Conservation (phyloP, 2,113 vertebrate species). For the Talpa occidentalis region DNA sequence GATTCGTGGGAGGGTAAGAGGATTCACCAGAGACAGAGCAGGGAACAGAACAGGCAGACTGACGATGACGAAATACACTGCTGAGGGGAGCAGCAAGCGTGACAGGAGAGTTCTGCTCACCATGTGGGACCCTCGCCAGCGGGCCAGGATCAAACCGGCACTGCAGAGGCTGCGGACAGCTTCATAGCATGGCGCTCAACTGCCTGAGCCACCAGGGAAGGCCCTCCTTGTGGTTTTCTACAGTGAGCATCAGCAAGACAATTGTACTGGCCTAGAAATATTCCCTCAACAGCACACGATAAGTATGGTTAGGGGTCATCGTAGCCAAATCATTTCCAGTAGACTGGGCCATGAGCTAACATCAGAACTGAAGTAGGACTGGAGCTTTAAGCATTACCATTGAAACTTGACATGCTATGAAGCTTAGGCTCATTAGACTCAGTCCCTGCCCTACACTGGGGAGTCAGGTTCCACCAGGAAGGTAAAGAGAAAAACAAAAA, state of each 20-base stretch:
- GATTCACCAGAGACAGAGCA: too few relatives aligned
- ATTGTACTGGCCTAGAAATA: not conserved
- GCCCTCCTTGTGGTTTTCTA: not conserved
- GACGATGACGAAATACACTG: too few relatives aligned
- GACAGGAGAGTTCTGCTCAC: too few relatives aligned
- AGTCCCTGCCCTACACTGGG: conserved; percentile 18
- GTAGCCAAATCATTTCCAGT: not conserved
- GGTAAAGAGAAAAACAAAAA: conserved; percentile 65
- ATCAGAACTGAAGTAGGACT: not conserved
- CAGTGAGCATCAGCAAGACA: not conserved
- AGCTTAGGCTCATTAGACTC: conserved; percentile 57
- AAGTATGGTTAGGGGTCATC: not conserved
- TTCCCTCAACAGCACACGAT: not conserved
- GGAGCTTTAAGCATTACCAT: not conserved
- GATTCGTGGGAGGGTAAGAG: too few relatives aligned
- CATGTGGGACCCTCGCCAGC: too few relatives aligned
- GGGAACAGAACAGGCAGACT: too few relatives aligned
- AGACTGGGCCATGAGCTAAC: not conserved
- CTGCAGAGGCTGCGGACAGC: too few relatives aligned
- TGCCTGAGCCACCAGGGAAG: too few relatives aligned
- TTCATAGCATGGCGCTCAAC: too few relatives aligned
- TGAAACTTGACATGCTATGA: not conserved
- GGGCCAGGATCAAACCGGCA: too few relatives aligned
- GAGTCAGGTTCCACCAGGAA: conserved; percentile 57
- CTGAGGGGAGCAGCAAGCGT: too few relatives aligned